Conservation (phyloP, 1,140 invertebrate species). For the Drosophila bocqueti region DNA sequence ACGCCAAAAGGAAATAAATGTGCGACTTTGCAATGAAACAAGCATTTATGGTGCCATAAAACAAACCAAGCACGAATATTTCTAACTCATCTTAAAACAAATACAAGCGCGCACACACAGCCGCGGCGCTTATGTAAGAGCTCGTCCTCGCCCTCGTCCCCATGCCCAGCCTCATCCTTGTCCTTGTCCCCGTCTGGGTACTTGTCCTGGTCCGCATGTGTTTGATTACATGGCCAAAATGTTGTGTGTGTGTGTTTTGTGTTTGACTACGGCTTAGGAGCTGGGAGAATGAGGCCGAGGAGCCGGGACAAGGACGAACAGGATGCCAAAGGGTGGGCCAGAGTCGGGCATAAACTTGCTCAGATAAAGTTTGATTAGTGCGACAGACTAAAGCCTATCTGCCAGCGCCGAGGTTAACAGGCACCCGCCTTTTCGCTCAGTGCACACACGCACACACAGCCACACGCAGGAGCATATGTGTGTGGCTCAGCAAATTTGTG, state of each 20-base stretch:
- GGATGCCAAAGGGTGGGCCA: slow-evolving; percentile 1
- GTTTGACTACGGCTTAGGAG: slow-evolving; percentile 37
- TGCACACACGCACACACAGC: slow-evolving; percentile 14
- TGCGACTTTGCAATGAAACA: slow-evolving; percentile 82
- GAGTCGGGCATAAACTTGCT: slow-evolving; percentile 44
- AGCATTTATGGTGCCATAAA: slow-evolving; percentile 81
- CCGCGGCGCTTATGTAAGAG: slow-evolving; percentile 23
- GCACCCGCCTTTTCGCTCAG: slow-evolving; percentile 30
- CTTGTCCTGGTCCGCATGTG: slow-evolving; percentile 39
- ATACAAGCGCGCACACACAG: slow-evolving; percentile 29
- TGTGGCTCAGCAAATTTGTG: slow-evolving; percentile 54
- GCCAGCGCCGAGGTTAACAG: slow-evolving; percentile 17
- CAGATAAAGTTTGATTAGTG: slow-evolving; percentile 60
- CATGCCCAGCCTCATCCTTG: background rate
- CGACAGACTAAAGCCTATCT: slow-evolving; percentile 31
- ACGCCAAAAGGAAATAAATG: slow-evolving; percentile 78
- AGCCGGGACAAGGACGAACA: slow-evolving; percentile 1
- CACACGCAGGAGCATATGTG: slow-evolving; percentile 17
- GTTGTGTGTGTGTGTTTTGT: slow-evolving; percentile 29
- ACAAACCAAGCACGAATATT: slow-evolving; percentile 80
- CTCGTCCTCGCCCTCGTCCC: background rate
- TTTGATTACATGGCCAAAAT: slow-evolving; percentile 59
- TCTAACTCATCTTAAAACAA: slow-evolving; percentile 79
- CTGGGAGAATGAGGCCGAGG: slow-evolving; percentile 15
- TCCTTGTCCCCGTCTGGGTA: slow-evolving; percentile 8